Percentiles rank a stretch among this genome's conserved stretches.
These are phyloP conservation scores for Turnix velox DNA, from an alignment of 2,113 vertebrate species.

Conservation along the genomic window DNA sequence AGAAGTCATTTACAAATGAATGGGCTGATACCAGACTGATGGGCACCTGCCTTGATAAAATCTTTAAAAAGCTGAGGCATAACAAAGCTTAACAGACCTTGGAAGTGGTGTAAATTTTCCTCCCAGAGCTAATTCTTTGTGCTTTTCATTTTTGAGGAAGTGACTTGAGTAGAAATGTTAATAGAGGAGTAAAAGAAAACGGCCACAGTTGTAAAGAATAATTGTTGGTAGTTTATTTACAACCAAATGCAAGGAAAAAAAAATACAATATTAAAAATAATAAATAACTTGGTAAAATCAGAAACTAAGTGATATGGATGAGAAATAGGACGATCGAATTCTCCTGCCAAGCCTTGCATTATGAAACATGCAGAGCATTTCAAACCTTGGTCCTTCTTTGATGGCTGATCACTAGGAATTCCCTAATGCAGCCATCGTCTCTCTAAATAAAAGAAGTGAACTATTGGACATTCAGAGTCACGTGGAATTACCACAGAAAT, in stretches of 20 bases:
- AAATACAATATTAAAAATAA: conserved; percentile 77
- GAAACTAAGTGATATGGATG: conserved; percentile 52
- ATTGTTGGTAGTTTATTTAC: conserved; percentile 82
- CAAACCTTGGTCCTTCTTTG: conserved; percentile 66
- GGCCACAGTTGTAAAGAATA: conserved; percentile 69
- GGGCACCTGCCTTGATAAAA: background rate
- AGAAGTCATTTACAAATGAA: conserved; percentile 5
- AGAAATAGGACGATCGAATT: conserved; percentile 15
- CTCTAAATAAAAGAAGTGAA: conserved; percentile 11
- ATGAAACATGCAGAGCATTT: background rate
- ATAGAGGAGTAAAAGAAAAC: background rate
- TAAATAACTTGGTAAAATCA: conserved; percentile 72
- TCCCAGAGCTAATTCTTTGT: background rate
- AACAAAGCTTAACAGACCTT: background rate
- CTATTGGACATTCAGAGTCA: conserved; percentile 25
- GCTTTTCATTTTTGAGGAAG: background rate
- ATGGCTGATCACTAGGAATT: background rate
- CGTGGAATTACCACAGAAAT: background rate
- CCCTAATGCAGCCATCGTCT: conserved; percentile 23
- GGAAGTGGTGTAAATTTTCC: background rate
- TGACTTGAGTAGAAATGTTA: background rate
- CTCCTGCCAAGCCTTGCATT: conserved; percentile 19
- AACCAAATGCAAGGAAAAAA: conserved; percentile 77
- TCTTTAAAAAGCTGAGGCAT: background rate
- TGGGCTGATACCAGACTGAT: background rate